A percentile compares a stretch with the other conserved stretches of the same genome.
phyloP scores from a whole-genome alignment of 2,888 invertebrate species.

The Tenodera sinensis region DNA sequence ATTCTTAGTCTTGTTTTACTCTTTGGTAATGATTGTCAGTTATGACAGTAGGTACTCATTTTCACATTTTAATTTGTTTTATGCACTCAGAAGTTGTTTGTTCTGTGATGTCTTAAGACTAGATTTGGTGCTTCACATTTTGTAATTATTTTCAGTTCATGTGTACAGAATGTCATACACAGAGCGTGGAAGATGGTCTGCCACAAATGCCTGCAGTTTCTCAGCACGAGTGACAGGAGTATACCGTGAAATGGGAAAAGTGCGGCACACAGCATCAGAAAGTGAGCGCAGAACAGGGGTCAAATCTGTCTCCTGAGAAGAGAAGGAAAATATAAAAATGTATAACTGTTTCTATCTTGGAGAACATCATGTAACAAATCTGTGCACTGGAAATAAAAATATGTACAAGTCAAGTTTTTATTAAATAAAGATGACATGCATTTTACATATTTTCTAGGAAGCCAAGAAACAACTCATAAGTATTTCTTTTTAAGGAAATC shows the following conservation, averaged over 20 bases:
- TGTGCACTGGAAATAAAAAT: too few relatives aligned
- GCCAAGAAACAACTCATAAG: too few relatives aligned
- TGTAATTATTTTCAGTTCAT: background rate
- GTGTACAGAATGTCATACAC: slow-evolving; percentile 74
- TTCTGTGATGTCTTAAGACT: background rate
- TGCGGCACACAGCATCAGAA: slow-evolving; percentile 72
- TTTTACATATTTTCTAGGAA: too few relatives aligned
- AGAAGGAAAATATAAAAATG: background rate
- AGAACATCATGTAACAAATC: too few relatives aligned
- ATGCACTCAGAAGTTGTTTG: background rate
- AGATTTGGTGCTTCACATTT: background rate
- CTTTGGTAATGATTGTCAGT: too few relatives aligned
- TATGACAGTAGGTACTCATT: background rate
- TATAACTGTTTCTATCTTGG: too few relatives aligned
- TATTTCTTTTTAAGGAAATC: too few relatives aligned
- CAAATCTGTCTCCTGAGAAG: slow-evolving; percentile 66
- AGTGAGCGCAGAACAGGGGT: slow-evolving; percentile 71
- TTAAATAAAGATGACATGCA: too few relatives aligned
- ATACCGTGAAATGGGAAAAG: slow-evolving; percentile 79
- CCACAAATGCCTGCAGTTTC: slow-evolving; percentile 73
- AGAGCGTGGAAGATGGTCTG: slow-evolving; percentile 76
- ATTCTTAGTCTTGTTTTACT: too few relatives aligned
- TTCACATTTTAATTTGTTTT: background rate
- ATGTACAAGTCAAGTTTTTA: too few relatives aligned
- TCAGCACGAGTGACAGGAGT: slow-evolving; percentile 76